Evolutionary conservation across 2,888 invertebrate genomes (phyloP).

Genomic region (Campaea margaritaria): DNA sequence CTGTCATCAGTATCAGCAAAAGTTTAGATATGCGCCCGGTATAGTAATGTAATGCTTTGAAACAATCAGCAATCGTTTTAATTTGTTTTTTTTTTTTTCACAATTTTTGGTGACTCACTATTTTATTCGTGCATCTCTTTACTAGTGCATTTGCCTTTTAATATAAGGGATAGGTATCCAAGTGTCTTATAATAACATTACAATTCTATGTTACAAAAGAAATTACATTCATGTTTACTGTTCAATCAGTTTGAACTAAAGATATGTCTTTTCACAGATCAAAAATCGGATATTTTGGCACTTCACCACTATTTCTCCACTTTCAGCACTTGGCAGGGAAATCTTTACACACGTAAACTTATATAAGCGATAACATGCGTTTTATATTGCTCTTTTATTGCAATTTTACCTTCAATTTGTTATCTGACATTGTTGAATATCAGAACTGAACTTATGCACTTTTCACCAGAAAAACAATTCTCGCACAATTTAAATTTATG

Average conservation of each 20-base stretch:
- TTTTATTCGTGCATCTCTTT: no score
- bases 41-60: no score
- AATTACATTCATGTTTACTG: constrained; percentile 1
- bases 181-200: no score
- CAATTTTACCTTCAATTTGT: constrained; percentile 57
- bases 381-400: constrained; percentile 71
- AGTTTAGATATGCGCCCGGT: no score
- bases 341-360: constrained; percentile 64
- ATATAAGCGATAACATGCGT: constrained; percentile 77
- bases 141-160: no score
- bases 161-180: no score
- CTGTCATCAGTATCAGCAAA: no score
- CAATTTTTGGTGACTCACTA: no score
- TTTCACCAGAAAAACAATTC: constrained; percentile 14
- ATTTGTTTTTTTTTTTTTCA: no score
- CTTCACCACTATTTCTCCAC: constrained; percentile 31
- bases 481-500: not conserved
- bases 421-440: constrained; percentile 45
- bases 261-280: not conserved
- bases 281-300: not conserved
- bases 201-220: no score
- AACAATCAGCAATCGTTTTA: no score
- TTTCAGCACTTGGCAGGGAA: constrained; percentile 54
- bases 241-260: no score
- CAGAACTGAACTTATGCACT: constrained; percentile 29